Evolutionary conservation across 35 echinoderm and acorn worm genomes (phyloP).

Genomic region (Lytechinus pictus): DNA sequence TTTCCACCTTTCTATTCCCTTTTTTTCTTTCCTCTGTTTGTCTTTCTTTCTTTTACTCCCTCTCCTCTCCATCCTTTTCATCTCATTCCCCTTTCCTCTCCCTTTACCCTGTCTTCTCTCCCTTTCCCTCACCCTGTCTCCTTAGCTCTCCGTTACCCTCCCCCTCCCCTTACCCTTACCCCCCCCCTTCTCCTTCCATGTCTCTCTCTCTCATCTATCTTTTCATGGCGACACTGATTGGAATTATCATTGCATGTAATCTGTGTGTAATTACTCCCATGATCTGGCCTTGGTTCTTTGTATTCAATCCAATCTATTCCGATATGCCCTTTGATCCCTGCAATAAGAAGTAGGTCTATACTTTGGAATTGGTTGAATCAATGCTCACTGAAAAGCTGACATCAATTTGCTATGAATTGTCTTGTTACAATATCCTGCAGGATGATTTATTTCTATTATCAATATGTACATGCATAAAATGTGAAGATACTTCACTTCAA

Average conservation of each 20-base stretch:
- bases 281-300: background rate
- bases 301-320: slow-evolving; percentile 2
- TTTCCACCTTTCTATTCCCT: background rate
- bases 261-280: background rate
- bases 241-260: background rate
- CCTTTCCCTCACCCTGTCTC: background rate
- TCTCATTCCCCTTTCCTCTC: background rate
- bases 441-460: too few relatives aligned
- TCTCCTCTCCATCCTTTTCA: background rate
- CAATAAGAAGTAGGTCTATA: background rate
- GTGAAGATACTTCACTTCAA: too few relatives aligned
- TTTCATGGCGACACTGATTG: background rate
- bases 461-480: too few relatives aligned
- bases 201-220: background rate
- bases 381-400: too few relatives aligned
- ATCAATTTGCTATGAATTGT: too few relatives aligned
- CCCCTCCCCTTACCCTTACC: background rate
- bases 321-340: background rate
- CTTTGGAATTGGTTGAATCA: too few relatives aligned
- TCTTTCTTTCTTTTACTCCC: background rate
- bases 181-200: background rate
- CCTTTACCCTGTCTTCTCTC: background rate
- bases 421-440: too few relatives aligned
- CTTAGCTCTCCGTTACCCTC: background rate
- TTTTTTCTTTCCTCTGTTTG: background rate